A percentile compares a stretch with the other conserved stretches of the same genome.
Evolutionary conservation across 2,888 invertebrate species (phyloP).

Genomic region (Drosophila tanythrix): DNA sequence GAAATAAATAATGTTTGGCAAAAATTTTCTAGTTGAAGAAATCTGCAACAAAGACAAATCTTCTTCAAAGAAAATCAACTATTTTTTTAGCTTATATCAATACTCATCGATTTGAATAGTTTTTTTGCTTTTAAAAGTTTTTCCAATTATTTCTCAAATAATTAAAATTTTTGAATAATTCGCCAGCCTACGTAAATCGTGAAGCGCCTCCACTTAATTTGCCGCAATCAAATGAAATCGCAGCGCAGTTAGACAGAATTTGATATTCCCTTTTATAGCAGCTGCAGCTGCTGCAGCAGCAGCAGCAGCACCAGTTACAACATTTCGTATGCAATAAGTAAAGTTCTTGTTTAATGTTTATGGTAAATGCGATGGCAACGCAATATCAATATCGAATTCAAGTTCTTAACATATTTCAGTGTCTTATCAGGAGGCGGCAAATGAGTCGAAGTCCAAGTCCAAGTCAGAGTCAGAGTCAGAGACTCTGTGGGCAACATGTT

Average conservation of each 20-base stretch:
- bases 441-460: constrained; percentile 50
- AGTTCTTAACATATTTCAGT: constrained; percentile 76
- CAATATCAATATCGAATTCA: constrained; percentile 78
- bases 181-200: background rate
- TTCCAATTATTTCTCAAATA: background rate
- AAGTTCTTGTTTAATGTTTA: constrained; percentile 69
- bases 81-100: no score
- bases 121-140: background rate
- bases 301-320: background rate
- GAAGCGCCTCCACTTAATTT: background rate
- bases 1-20: background rate
- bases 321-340: constrained; percentile 60
- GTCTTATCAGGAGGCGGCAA: constrained; percentile 78
- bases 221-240: background rate
- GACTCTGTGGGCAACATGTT: constrained; percentile 63
- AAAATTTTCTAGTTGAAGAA: background rate
- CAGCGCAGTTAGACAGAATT: background rate
- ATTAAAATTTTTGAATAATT: background rate
- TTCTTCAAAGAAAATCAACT: background rate
- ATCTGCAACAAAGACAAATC: background rate
- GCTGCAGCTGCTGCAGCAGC: background rate
- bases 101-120: background rate
- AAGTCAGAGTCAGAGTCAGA: constrained; percentile 7
- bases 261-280: constrained; percentile 11
- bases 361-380: constrained; percentile 70